phyloP scores from a whole-genome alignment of 2,797 vertebrate genomes.

The Vultur gryphus region DNA sequence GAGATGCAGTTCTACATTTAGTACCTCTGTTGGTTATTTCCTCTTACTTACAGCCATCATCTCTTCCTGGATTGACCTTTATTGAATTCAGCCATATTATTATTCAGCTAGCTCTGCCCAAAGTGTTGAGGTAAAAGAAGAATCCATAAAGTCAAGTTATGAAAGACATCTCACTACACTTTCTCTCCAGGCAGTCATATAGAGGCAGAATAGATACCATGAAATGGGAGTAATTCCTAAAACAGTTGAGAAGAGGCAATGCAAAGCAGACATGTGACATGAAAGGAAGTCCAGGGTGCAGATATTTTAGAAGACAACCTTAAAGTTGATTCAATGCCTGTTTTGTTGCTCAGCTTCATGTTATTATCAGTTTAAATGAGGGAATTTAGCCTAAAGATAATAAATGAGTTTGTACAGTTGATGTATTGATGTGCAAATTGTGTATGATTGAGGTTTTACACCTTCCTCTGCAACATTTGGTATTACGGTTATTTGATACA shows the following conservation, averaged over 20 bases:
- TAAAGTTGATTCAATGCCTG: not conserved
- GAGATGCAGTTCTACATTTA: not conserved
- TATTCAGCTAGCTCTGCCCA: not conserved
- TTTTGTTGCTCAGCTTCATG: not conserved
- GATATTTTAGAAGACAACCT: not conserved
- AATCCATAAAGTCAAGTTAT: not conserved
- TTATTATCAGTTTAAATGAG: not conserved
- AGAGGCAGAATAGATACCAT: not conserved
- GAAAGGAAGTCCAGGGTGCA: not conserved
- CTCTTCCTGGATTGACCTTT: not conserved
- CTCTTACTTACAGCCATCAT: not conserved
- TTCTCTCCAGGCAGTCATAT: not conserved
- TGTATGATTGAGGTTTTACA: not conserved
- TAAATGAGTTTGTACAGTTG: not conserved
- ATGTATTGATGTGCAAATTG: not conserved
- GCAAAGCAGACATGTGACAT: not conserved
- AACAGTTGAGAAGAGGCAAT: not conserved
- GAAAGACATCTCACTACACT: not conserved
- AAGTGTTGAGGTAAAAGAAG: not conserved
- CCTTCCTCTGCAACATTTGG: constrained; percentile 13
- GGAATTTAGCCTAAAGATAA: not conserved
- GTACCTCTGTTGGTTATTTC: not conserved
- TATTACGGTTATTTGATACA: not conserved
- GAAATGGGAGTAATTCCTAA: not conserved
- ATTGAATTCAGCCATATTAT: not conserved